Base-by-base conservation (phyloP, 2,888 invertebrate species). In the Timema podura region DNA sequence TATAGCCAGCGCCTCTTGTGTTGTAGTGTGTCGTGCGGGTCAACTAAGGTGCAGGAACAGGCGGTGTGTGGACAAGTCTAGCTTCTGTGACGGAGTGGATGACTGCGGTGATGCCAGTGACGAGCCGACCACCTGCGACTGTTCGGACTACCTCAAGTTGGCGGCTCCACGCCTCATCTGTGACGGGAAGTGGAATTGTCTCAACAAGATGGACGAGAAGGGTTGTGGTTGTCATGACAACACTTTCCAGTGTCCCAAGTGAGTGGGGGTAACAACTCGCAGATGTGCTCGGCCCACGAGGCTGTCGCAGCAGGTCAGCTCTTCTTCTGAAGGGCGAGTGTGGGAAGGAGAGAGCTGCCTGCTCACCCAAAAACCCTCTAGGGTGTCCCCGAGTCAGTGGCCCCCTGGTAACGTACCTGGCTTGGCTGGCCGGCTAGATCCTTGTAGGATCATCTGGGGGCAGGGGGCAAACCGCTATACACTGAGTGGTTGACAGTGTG, bases 201-300 rank as follows among this genome's bases (percentile, higher is more conserved):
- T 85, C 73, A 93, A 94, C 77, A 88, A 89, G 74, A 88, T 87
- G 68, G 94, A 94, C 76, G 94, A 94, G 44, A 92, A 92, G 77
- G 83, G 83, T 1, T 71, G 71, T 46, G 48, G 48, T 71, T 91
- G 91, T 77, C 86, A 79, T 5, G 76, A 80, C 5, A 77, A 79
- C 46, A 83, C 81, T 69, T 87, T 85, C 76, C 80, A 79, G 71
- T 89, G 88, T 76, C 77, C 77, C 70, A 80, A 79, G 87, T 87
- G 81, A 81, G 64, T 65, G 3, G 30, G 30, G 30, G 30, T 30
- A 30, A 3, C 69, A 69, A 1, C 10, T 48, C 48, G 46, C 13
- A 51, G 10, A 30, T 47, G 47, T 15, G 67, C 70, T 11, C n/a
- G 8, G 10, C 13, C 9, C n/a, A n/a, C 30, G 30, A 2, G 30